Percentiles rank a stretch among this genome's conserved stretches.
Conservation (phyloP, 2,888 invertebrate genomes). For the Drosophila phalerata region DNA sequence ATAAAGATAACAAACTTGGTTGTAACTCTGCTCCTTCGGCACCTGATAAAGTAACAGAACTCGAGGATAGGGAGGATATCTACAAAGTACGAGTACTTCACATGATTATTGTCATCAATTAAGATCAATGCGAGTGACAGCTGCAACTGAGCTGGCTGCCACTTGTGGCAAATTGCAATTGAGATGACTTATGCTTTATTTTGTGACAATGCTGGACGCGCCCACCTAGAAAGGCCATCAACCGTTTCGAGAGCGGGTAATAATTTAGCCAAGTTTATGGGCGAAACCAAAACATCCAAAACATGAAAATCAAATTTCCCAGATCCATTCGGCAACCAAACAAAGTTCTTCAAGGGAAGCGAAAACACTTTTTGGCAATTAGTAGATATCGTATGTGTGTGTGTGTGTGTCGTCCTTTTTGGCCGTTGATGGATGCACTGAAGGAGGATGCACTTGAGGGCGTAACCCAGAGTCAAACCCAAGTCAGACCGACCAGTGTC, state of each 20-base stretch:
- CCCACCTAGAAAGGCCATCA: conserved; percentile 26
- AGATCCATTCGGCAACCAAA: conserved; percentile 8
- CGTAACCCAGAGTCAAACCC: conserved; percentile 18
- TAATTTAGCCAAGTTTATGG: conserved; percentile 49
- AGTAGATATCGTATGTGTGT: conserved; percentile 29
- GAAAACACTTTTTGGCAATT: conserved; percentile 61
- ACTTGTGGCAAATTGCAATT: conserved; percentile 51
- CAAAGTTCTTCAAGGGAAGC: conserved; percentile 12
- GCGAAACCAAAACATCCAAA: conserved; percentile 71
- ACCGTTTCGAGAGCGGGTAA: conserved; percentile 26
- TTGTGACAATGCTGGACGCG: conserved; percentile 37
- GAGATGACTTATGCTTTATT: conserved; percentile 57
- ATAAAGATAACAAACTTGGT: not conserved
- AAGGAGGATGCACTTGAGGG: conserved; percentile 44
- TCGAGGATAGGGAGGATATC: not conserved
- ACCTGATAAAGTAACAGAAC: conserved; percentile 22
- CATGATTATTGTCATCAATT: conserved; percentile 24
- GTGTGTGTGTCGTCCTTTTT: conserved; percentile 4
- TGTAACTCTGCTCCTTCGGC: not conserved
- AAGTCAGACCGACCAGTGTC: conserved; percentile 31
- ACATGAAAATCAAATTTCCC: conserved; percentile 78
- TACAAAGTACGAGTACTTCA: conserved; percentile 6
- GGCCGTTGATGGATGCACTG: conserved; percentile 49
- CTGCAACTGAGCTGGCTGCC: conserved; percentile 43
- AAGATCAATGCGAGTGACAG: conserved; percentile 24